Evolutionary conservation across 2,888 invertebrate species (phyloP).

Genomic region (Tiliacea citrago): DNA sequence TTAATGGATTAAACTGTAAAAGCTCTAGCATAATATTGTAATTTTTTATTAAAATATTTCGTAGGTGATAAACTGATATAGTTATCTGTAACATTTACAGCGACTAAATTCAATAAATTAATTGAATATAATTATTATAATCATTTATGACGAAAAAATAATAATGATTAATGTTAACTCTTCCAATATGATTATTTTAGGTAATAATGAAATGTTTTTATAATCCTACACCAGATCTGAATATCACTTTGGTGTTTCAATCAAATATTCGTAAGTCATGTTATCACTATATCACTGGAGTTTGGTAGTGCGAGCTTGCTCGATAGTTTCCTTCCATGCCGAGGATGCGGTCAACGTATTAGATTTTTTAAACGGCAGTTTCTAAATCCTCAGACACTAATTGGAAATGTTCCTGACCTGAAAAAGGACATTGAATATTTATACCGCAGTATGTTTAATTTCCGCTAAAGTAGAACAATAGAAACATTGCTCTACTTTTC

Average conservation of each 20-base stretch:
- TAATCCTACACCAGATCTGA: constrained; percentile 75
- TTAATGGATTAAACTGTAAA: constrained; percentile 39
- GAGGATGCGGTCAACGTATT: constrained; percentile 21
- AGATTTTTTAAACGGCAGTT: constrained; percentile 83
- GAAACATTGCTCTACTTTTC: background rate
- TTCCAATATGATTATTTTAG: constrained; percentile 60
- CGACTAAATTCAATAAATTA: constrained; percentile 53
- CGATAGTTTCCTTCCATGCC: constrained; percentile 15
- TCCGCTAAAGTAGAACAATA: background rate
- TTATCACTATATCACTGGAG: constrained; percentile 66
- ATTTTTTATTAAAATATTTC: constrained; percentile 25
- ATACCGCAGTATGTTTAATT: background rate
- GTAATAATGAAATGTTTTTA: constrained; percentile 63
- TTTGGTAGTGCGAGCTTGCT: constrained; percentile 35
- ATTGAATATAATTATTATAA: constrained; percentile 46
- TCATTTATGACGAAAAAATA: constrained; percentile 61
- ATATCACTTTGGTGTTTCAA: constrained; percentile 82
- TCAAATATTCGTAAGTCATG: constrained; percentile 67
- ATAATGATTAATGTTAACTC: constrained; percentile 51
- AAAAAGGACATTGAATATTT: constrained; percentile 68
- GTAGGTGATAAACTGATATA: constrained; percentile 13
- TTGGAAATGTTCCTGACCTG: constrained; percentile 90
- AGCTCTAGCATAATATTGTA: constrained; percentile 38
- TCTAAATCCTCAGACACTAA: constrained; percentile 89
- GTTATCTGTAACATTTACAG: constrained; percentile 65